Percentiles rank a stretch among this genome's conserved stretches.
Evolutionary conservation across 2,888 invertebrate species (phyloP).

Genomic region (Nebria brevicollis): DNA sequence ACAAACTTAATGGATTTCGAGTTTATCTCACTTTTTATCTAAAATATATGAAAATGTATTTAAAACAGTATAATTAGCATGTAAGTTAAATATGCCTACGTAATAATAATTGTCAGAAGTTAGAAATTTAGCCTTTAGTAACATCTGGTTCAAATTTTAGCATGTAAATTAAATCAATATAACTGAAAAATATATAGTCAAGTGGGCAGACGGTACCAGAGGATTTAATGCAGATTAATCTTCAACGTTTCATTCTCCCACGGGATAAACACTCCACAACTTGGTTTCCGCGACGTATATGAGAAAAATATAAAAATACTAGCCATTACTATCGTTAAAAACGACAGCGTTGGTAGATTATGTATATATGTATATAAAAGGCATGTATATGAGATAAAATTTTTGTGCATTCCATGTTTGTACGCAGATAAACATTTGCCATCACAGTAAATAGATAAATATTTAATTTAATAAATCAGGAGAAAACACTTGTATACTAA

Average conservation of each 20-base stretch:
- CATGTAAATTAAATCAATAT: constrained; percentile 37
- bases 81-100: background rate
- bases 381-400: no score
- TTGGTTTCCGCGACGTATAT: background rate
- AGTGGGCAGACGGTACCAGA: background rate
- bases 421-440: no score
- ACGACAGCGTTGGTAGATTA: no score
- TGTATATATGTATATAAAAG: no score
- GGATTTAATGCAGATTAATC: constrained; percentile 16
- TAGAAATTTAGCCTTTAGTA: background rate
- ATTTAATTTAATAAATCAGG: no score
- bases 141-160: constrained; percentile 16
- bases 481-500: no score
- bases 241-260: constrained; percentile 9
- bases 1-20: no score
- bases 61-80: background rate
- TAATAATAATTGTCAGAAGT: background rate
- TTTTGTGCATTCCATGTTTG: no score
- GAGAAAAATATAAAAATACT: background rate
- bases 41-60: no score
- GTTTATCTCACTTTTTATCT: background rate
- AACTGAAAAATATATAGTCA: constrained; percentile 3
- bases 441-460: no score
- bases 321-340: background rate
- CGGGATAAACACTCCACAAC: constrained; percentile 1